Conservation (phyloP, 1,140 invertebrate species). For the Coboldia fuscipes region DNA sequence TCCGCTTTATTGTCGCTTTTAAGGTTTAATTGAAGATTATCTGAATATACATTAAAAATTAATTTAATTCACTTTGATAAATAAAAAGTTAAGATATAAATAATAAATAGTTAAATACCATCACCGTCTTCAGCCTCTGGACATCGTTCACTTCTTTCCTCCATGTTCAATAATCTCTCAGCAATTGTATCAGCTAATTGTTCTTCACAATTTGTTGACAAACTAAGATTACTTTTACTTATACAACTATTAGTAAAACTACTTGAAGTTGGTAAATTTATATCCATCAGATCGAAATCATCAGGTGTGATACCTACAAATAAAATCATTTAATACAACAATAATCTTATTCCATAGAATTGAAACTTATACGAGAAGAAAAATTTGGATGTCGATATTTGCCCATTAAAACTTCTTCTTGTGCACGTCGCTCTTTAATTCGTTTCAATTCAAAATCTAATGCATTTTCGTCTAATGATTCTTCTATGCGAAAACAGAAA, state of each 20-base stretch:
- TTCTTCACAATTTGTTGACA: too few species aligned
- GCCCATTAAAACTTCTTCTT: constrained; percentile 20
- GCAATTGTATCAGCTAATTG: too few species aligned
- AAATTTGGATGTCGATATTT: constrained; percentile 19
- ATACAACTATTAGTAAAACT: not conserved
- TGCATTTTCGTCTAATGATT: constrained; percentile 6
- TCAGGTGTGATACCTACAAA: not conserved
- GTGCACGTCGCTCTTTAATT: constrained; percentile 16
- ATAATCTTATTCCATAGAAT: not conserved
- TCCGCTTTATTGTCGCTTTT: too few species aligned
- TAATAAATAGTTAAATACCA: too few species aligned
- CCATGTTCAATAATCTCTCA: too few species aligned
- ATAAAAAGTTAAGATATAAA: too few species aligned
- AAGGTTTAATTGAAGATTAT: too few species aligned
- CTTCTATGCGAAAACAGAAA: not conserved
- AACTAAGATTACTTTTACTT: too few species aligned
- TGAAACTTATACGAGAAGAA: constrained; percentile 11
- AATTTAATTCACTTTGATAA: too few species aligned
- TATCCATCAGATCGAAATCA: not conserved
- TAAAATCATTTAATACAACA: not conserved
- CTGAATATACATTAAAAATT: too few species aligned
- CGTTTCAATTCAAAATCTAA: constrained; percentile 19
- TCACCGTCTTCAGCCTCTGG: too few species aligned
- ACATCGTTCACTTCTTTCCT: too few species aligned
- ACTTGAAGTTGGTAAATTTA: not conserved